phyloP scores from a whole-genome alignment of 2,113 vertebrate species.

The Microcebus ravelobensis region DNA sequence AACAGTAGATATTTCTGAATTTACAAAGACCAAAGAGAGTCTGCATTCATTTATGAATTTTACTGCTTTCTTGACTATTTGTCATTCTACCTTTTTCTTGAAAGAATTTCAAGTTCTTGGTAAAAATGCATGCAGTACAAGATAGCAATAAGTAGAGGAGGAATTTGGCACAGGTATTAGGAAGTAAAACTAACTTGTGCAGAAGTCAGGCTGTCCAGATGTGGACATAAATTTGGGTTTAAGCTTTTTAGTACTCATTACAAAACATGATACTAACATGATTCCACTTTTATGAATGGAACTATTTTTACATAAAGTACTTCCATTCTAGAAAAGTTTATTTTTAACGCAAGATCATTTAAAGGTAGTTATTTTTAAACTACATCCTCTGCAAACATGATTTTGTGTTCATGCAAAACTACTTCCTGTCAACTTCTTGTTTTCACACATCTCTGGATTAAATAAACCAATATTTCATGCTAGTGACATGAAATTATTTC shows the following conservation, averaged over 20 bases:
- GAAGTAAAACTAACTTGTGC: neutral
- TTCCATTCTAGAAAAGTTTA: neutral
- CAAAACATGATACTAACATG: neutral
- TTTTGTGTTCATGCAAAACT: neutral
- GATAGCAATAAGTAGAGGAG: neutral
- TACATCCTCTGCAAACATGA: neutral
- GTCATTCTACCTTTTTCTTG: neutral
- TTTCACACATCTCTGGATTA: neutral
- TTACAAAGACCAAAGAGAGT: neutral
- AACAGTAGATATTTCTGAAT: neutral
- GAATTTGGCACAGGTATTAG: neutral
- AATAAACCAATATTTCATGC: slow-evolving; percentile 14
- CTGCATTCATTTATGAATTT: neutral
- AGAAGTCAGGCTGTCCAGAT: neutral
- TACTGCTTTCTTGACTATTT: neutral
- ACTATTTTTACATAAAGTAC: neutral
- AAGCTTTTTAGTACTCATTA: neutral
- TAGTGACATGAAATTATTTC: neutral
- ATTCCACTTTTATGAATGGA: neutral
- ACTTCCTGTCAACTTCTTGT: neutral
- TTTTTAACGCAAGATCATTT: neutral
- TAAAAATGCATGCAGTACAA: neutral
- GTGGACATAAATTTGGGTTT: neutral
- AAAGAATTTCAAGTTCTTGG: neutral
- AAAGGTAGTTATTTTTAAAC: neutral